Base-by-base conservation (phyloP, 2,113 vertebrate genomes). In the Neopipo cinnamomea region DNA sequence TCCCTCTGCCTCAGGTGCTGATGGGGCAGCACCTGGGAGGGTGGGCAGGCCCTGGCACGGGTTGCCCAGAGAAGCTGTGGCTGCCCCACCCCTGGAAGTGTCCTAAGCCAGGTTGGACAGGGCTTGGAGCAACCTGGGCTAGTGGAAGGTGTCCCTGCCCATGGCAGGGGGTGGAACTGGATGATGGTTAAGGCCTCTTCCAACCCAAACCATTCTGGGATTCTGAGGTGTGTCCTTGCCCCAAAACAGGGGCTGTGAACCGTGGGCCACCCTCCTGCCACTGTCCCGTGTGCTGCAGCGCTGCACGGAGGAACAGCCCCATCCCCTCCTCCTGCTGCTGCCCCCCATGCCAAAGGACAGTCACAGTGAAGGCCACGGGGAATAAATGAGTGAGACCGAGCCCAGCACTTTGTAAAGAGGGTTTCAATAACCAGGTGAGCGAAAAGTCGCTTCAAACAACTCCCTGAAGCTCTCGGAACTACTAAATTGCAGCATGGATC, bases 1-100 rank as follows among this genome's bases (percentile, higher is more conserved):
- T 65, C 53, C 76, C 0, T 1, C 47, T 63, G 52, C 79, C 33
- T 68, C 3, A 10, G 56, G 52, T 0, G 0, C 55, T 63, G 39
- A 23, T 0, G 0, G 49, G n/a, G 24, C 61, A 37, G 50, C 44
- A 50, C 33, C 33, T 59, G 41, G 8, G 63, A 83, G 41, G 41
- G 14, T 31, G 55, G 55, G 2, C 4, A 83, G 79, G 55, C 35
- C 31, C 25, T 76, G 88, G 21, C n/a, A 62, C n/a, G 41, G 25
- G 1, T 1, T 53, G 20, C 20, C 55, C 55, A 12, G 17, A 49
- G 62, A 14, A 70, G 47, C 41, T 83, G 24, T 42, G 63, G 30
- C 63, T 56, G 14, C 42, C 21, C 35, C 42, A 77, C 5, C 41
- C 35, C 35, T 90, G 65, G 47, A 20, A 49, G 8, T 77, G 49